These are phyloP conservation scores for Temnothorax ravouxi DNA, from an alignment of 2,888 invertebrate genomes.

Conservation along the genomic window DNA sequence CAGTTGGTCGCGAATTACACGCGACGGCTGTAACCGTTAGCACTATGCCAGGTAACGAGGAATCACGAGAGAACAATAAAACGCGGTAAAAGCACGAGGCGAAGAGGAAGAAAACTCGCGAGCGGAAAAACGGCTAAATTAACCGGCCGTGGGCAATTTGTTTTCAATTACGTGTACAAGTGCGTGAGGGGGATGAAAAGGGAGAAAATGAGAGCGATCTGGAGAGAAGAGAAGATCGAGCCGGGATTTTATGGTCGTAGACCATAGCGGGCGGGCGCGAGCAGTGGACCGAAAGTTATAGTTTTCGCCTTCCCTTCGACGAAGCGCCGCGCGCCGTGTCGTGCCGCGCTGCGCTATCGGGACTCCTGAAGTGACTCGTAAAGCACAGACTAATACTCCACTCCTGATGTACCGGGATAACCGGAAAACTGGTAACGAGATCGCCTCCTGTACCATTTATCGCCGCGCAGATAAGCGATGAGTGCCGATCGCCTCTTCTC, in stretches of 20 bases:
- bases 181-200: conserved; percentile 25
- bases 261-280: conserved; percentile 46
- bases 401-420: conserved; percentile 42
- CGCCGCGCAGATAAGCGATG: conserved; percentile 24
- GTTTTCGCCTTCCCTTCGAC: conserved; percentile 64
- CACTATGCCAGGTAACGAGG: conserved; percentile 7
- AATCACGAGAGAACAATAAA: conserved; percentile 26
- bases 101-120: conserved; percentile 40
- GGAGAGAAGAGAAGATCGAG: conserved; percentile 22
- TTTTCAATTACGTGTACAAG: conserved; percentile 54
- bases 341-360: conserved; percentile 42
- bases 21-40: conserved; percentile 27
- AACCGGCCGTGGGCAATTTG: conserved; percentile 42
- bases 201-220: not conserved
- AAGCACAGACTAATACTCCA: conserved; percentile 57
- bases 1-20: conserved; percentile 38
- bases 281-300: conserved; percentile 68
- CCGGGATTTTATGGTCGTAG: conserved; percentile 59
- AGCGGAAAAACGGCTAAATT: conserved; percentile 50
- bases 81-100: not conserved
- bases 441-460: conserved; percentile 31
- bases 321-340: conserved; percentile 39
- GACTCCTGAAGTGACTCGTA: conserved; percentile 65
- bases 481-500: conserved; percentile 10
- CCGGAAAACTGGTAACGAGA: conserved; percentile 59